Conservation (phyloP, 2,888 invertebrate genomes). For the Seira ritae region DNA sequence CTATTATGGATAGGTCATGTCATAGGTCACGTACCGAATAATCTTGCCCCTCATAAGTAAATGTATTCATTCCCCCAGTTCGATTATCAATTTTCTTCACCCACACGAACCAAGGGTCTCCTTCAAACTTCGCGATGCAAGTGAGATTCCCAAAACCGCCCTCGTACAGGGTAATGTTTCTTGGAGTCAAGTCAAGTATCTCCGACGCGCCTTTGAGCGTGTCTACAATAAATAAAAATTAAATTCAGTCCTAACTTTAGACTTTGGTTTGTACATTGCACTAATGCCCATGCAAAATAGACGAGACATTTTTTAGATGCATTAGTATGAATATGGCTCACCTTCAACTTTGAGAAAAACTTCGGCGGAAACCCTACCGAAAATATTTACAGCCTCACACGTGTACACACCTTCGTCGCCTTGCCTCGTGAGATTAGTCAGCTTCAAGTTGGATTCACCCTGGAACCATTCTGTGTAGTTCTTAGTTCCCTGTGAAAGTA, state of each 20-base stretch:
- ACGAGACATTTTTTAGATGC: too few species aligned
- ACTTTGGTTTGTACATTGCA: neutral
- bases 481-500: conserved; percentile 58
- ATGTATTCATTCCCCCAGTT: conserved; percentile 48
- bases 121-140: conserved; percentile 69
- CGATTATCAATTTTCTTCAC: conserved; percentile 66
- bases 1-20: neutral
- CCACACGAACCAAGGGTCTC: conserved; percentile 66
- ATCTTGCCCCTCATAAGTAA: conserved; percentile 60
- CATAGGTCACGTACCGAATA: conserved; percentile 64
- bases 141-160: conserved; percentile 70
- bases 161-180: conserved; percentile 68
- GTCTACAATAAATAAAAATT: conserved; percentile 29
- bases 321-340: conserved; percentile 12
- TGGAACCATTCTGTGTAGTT: conserved; percentile 52
- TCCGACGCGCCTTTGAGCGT: conserved; percentile 65
- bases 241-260: neutral
- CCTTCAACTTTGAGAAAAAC: conserved; percentile 67
- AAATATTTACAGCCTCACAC: conserved; percentile 70
- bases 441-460: conserved; percentile 58
- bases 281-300: neutral
- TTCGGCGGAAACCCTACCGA: conserved; percentile 63
- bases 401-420: conserved; percentile 67
- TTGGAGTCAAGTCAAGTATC: conserved; percentile 70
- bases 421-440: conserved; percentile 66